Evolutionary conservation across 2,797 vertebrate species (phyloP).

Genomic region (Periparus ater): DNA sequence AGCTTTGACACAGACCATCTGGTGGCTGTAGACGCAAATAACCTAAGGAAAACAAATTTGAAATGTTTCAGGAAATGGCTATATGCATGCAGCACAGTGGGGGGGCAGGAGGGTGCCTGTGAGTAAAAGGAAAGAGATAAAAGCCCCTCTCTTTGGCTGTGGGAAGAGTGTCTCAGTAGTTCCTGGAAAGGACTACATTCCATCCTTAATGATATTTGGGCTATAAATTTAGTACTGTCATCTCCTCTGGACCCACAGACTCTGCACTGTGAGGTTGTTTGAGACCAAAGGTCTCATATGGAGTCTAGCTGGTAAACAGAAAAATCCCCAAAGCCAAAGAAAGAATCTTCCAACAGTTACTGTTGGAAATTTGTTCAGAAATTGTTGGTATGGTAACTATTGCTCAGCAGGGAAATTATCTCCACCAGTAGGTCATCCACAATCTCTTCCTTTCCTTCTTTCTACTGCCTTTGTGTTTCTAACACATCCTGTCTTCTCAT

Average conservation of each 20-base stretch:
- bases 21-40: constrained; percentile 73
- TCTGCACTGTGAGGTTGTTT: neutral
- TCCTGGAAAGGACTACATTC: constrained; percentile 48
- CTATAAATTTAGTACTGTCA: neutral
- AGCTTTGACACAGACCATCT: constrained; percentile 69
- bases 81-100: neutral
- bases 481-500: neutral
- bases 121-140: constrained; percentile 21
- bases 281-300: neutral
- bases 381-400: constrained; percentile 13
- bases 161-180: neutral
- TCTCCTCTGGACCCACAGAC: constrained; percentile 1
- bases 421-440: neutral
- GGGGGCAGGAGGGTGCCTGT: neutral
- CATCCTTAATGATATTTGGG: neutral
- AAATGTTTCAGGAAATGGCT: constrained; percentile 62
- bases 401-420: neutral
- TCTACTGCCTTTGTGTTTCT: neutral
- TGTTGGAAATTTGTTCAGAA: constrained; percentile 3
- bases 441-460: neutral
- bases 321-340: constrained; percentile 10
- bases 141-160: neutral
- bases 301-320: neutral
- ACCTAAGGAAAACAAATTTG: constrained; percentile 64
- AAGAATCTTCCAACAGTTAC: neutral